Evolutionary conservation across 2,888 invertebrate genomes (phyloP), one percentile per base, ranked within the genome.

Genomic region (Listrodromus nycthemerus): DNA sequence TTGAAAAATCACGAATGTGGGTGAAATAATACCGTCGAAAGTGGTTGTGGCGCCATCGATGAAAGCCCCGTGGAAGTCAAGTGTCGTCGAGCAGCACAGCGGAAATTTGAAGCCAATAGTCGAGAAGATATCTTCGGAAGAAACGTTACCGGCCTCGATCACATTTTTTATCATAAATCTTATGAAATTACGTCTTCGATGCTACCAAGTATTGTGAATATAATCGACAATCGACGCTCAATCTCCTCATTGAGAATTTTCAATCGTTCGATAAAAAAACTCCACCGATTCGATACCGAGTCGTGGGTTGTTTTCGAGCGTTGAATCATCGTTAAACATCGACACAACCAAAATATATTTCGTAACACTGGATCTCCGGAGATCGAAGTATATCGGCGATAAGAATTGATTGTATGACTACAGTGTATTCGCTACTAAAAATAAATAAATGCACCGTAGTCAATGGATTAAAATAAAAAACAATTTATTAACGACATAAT

Each of bases 401-500:
- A 24, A 4, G 10, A 55, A 55, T 55, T 13, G 24, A 4, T 10
- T 48, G 5, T 21, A 10, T 24, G 21, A 55, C 52, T 19, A 55
- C 13, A 33, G 16, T 41, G 16, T 41, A 13, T 4, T 16, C 16
- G 24, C 37, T 7, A 67, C n/a, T 52, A 45, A 33, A 2, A 65
- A 70, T 13, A n/a, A 74, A 74, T 30, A 13, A 55, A 61, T 67
- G 13, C 73, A 61, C 58, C 30, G 45, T 65, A 82, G 70, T 48
- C 67, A 66, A 70, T 61, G 71, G 69, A 74, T 86, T 90, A 92
- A 91, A 91, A 91, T 90, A 92, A 92, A 92, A 92, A 92, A 92
- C 92, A 91, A 92, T 92, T 92, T 91, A 92, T 92, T 92, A 92
- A 91, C 92, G 92, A 90, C 90, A 91, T 92, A 91, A 91, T 91